Base-by-base conservation (phyloP, 2,888 invertebrate species). In the Rhingia campestris region DNA sequence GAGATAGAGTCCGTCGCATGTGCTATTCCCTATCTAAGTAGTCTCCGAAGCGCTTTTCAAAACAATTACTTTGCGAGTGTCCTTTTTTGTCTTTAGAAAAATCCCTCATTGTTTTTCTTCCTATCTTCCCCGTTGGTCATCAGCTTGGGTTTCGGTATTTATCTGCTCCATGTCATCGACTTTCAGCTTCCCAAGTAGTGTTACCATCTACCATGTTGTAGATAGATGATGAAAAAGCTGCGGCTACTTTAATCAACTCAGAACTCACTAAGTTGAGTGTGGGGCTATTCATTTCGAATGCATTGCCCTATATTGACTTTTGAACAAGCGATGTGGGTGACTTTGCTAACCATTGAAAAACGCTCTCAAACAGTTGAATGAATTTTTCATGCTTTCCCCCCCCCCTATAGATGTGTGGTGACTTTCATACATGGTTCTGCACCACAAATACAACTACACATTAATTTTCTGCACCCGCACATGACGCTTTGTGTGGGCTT, bases 171-270 rank as follows among this genome's bases (percentile, higher is more conserved):
- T 43, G 72, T 72, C 81, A 76, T 67, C 72, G 81, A 67, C 81
- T 82, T 75, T 37, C 39, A 51, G 45, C 32, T 64, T 49, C 43
- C 59, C 35, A 64, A 22, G 51, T 45, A 45, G 53, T 67, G 37
- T 41, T 22, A 43, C 51, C 39, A 30, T 14, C 22, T 22, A 22
- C 22, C 22, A 22, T 22, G 22, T 22, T 14, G 51, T 45, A 51
- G 47, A 51, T 53, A 30, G 14, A 32, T 69, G 39, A 47, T 59
- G 37, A 64, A 69, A 74, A 74, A 74, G 58, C 74, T 84, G 82
- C 58, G 79, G 80, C 79, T 69, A 74, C 69, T 84, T 80, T 82
- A 80, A 84, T 84, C 69, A 84, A 80, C 64, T 80, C 79, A 39
- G 43, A 59, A 53, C n/a, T 22, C 22, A 32, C 37, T 51, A n/a